Percentiles rank a stretch among this genome's conserved stretches.
These are phyloP conservation scores for Xestia sexstrigata DNA, from an alignment of 2,888 invertebrate genomes.

Conservation along the genomic window DNA sequence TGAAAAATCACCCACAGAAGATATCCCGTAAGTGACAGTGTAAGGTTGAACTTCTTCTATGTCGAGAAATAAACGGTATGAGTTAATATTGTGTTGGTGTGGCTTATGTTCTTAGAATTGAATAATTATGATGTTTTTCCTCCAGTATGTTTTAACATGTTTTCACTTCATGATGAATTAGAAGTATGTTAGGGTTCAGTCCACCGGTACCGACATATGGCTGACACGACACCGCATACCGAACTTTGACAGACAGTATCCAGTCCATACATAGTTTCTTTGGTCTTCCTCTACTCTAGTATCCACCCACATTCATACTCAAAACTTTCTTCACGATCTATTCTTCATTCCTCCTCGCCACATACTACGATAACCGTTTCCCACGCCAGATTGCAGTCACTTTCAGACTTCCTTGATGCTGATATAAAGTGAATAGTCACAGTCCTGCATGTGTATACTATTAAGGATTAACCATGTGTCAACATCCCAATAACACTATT, in stretches of 20 bases:
- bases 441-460: neutral
- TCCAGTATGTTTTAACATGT: neutral
- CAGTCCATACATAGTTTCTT: no score
- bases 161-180: neutral
- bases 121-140: neutral
- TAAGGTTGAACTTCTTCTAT: neutral
- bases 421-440: no score
- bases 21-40: no score
- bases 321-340: no score
- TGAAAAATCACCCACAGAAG: no score
- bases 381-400: no score
- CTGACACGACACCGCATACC: neutral
- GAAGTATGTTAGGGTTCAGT: neutral
- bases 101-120: neutral
- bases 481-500: constrained; percentile 12
- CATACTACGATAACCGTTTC: no score
- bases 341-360: neutral
- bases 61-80: neutral
- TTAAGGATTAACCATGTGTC: neutral
- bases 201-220: neutral
- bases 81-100: neutral
- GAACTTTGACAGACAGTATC: neutral
- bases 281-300: no score
- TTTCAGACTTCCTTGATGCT: no score
- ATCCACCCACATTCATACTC: no score